Base-by-base conservation (phyloP, 2,113 vertebrate species). In the Ptilonorhynchus violaceus region DNA sequence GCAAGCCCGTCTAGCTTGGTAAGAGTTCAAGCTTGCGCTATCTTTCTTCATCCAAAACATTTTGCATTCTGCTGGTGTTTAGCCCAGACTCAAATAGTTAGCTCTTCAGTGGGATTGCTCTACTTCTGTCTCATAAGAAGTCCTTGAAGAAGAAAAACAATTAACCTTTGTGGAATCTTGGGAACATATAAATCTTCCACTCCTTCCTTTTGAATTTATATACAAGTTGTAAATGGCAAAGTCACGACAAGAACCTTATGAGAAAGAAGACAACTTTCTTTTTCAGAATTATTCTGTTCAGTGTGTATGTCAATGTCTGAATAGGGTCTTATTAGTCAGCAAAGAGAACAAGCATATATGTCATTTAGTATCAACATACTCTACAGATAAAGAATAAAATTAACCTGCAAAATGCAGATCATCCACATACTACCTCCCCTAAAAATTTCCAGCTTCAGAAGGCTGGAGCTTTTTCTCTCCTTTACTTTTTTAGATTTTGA, bases 131-230 rank as follows among this genome's bases (percentile, higher is more conserved):
- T 42, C 89, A 31, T 78, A 92, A 91, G 19, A 96, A 59, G 62
- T 95, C 92, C 89, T 95, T 84, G 67, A 85, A 92, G 74, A 95
- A 74, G 85, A 84, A 96, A 95, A 81, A 55, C 67, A 93, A 96
- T 76, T 93, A 96, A 97, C 94, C 86, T 95, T 82, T 11, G 10
- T 89, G 37, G 79, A 95, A 97, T 80, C 62, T 20, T 37, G 49
- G 77, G 58, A 88, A 96, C 11, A 23, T 37, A 70, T 6, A 90
- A 85, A 62, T 85, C 30, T 95, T 79, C 31, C 31, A 74, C 9
- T 24, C 6, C 12, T 80, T 74, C 15, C 42, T 55, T 73, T 25
- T 25, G 23, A 77, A 76, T 85, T 80, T 44, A 75, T 53, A 63
- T 59, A 58, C 14, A 42, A 49, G n/a, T 85, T 63, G 42, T 46